Evolutionary conservation across 2,113 vertebrate genomes (phyloP), one percentile per base, ranked within the genome.

Genomic region (Epinephelus fuscoguttatus): DNA sequence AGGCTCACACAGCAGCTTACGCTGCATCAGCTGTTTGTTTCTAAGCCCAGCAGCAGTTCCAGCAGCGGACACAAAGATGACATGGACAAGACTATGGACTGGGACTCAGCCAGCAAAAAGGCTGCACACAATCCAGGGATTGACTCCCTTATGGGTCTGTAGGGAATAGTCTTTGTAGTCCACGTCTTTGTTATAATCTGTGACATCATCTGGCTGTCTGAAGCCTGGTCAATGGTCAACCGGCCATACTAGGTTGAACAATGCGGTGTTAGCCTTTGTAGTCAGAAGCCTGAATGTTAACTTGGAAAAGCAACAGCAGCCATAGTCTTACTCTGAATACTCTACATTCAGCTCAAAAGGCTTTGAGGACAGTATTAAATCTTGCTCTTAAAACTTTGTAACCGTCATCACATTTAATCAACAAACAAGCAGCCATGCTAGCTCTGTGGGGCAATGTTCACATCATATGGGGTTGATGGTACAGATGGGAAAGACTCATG

Each of bases 21-120:
- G 88, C 91, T 92, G 90, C 80, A 85, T 93, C 90, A 93, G 91
- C 89, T 52, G 67, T 87, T 93, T 88, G 81, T 75, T 66, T 80
- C 75, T 67, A 81, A 84, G 72, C 70, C 60, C 78, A 27, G 80
- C 87, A 82, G 81, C 63, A 66, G 49, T 33, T 71, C 53, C 52
- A 17, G 52, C 89, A 70, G 77, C 27, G 2, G 64, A 66, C 62
- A 63, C 81, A 82, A 47, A 71, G 30, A 82, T 75, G 59, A 68
- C 71, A 62, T 21, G 13, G 71, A 83, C 12, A 45, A 80, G 83
- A 84, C 78, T 61, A 21, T 27, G 61, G 67, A 55, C 74, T 77
- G 57, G 73, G 63, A 72, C 18, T 73, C 40, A 61, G 33, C 37
- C 42, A 45, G 50, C 14, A 37, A 68, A 70, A 84, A 73, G 53